These are phyloP conservation scores for Chaetodon trifascialis DNA, from an alignment of 2,113 vertebrate species.

Conservation along the genomic window DNA sequence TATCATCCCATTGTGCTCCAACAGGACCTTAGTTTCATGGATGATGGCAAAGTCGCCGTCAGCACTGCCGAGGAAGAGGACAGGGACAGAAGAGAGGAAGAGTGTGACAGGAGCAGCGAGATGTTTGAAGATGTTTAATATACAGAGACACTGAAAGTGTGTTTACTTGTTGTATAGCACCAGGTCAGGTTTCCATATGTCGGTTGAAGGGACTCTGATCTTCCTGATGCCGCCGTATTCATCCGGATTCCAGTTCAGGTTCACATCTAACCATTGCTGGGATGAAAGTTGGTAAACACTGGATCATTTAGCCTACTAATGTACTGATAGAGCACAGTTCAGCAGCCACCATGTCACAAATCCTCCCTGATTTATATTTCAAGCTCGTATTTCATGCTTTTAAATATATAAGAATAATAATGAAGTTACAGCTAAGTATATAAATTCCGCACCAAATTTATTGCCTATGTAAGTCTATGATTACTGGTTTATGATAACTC, in stretches of 20 bases:
- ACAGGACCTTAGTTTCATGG: conserved; percentile 93
- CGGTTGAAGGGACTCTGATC: conserved; percentile 89
- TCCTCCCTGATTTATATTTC: no score
- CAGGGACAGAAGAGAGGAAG: background rate
- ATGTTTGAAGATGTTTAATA: background rate
- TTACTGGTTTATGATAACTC: background rate
- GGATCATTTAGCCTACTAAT: background rate
- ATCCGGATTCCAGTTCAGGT: conserved; percentile 91
- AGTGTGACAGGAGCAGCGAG: background rate
- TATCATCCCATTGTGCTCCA: conserved; percentile 92
- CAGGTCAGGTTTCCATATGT: conserved; percentile 93
- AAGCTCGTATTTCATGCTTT: no score
- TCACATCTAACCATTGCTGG: conserved; percentile 91
- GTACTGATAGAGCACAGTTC: background rate
- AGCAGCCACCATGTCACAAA: background rate
- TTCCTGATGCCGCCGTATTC: conserved; percentile 92
- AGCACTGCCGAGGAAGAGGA: conserved; percentile 83
- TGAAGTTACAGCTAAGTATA: background rate
- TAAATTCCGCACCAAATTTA: background rate
- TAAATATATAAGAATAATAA: background rate
- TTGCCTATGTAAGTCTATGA: background rate
- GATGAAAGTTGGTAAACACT: background rate
- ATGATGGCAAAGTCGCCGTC: conserved; percentile 96
- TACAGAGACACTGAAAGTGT: background rate
- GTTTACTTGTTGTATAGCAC: conserved; percentile 96